These are phyloP conservation scores for Lipotes vexillifer DNA, from an alignment of 2,113 vertebrate genomes.

Conservation along the genomic window DNA sequence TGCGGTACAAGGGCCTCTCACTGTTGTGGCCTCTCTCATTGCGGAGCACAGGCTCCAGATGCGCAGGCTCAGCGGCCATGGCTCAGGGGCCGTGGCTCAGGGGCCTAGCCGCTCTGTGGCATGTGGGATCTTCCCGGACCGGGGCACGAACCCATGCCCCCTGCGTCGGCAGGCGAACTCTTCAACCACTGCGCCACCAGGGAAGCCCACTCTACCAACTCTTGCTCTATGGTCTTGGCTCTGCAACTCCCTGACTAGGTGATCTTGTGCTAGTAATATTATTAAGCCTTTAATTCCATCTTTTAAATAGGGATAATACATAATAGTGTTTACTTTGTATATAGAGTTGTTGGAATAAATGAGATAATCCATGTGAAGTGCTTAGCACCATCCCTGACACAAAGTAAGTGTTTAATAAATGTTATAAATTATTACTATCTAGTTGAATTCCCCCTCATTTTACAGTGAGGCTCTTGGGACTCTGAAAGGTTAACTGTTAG, in stretches of 20 bases:
- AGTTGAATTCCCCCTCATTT: not conserved
- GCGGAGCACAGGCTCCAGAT: too few species aligned
- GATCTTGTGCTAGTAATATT: not conserved
- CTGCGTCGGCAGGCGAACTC: too few species aligned
- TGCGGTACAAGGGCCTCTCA: too few species aligned
- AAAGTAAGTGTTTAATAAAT: slow-evolving; percentile 1
- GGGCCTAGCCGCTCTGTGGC: too few species aligned
- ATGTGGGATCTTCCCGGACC: too few species aligned
- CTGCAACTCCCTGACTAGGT: not conserved
- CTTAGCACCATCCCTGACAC: not conserved
- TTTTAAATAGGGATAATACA: not conserved
- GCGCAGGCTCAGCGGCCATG: too few species aligned
- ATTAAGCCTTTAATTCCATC: not conserved
- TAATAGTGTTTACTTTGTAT: not conserved
- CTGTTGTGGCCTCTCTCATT: too few species aligned
- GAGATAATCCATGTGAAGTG: not conserved
- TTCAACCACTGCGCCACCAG: too few species aligned
- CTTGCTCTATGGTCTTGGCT: not conserved
- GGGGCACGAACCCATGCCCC: too few species aligned
- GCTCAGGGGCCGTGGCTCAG: too few species aligned
- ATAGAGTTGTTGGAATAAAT: not conserved
- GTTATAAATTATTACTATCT: not conserved
- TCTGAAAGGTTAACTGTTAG: not conserved
- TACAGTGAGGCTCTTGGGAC: not conserved
- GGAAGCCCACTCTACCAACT: not conserved